Conservation (phyloP, 2,888 invertebrate genomes). For the Marronus borbonicus region DNA sequence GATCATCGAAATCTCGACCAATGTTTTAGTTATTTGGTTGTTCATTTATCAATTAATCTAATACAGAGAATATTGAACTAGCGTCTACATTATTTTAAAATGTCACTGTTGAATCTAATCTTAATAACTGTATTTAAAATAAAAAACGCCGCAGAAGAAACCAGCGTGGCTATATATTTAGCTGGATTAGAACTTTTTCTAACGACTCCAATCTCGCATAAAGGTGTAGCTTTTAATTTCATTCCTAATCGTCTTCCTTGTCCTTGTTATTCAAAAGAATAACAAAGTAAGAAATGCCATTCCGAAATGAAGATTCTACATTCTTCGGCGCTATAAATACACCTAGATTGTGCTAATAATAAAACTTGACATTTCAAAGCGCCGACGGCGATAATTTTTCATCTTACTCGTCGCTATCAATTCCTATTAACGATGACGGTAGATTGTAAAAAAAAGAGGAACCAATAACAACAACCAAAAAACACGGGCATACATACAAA, state of each 20-base stretch:
- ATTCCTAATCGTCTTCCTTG: background rate
- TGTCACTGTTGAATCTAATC: too few relatives aligned
- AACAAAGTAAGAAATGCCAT: background rate
- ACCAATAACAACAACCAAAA: background rate
- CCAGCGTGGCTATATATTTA: too few relatives aligned
- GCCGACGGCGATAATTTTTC: conserved; percentile 9
- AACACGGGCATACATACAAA: background rate
- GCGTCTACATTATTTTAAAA: too few relatives aligned
- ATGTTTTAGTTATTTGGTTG: too few relatives aligned
- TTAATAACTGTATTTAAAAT: too few relatives aligned
- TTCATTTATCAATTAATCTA: too few relatives aligned
- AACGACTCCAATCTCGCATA: too few relatives aligned
- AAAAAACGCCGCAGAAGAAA: too few relatives aligned
- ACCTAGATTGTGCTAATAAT: background rate
- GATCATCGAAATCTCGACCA: too few relatives aligned
- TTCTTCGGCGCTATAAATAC: conserved; percentile 19
- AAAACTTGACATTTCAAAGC: conserved; percentile 22
- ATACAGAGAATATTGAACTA: too few relatives aligned
- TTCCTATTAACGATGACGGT: background rate
- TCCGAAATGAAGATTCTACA: conserved; percentile 10
- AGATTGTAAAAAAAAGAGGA: too few relatives aligned
- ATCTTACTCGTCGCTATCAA: conserved; percentile 1
- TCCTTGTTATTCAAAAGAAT: background rate
- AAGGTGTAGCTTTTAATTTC: background rate
- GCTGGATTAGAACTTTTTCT: too few relatives aligned